A percentile compares a stretch with the other conserved stretches of the same genome.
These are phyloP conservation scores for human (Homo sapiens) DNA, from an alignment of 2,113 vertebrate genomes.

Conservation along the genomic window GRCh38 chr4:20177501-20178000, in stretches of 20 bases:
- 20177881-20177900: not conserved
- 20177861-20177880: not conserved
- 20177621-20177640: not conserved
- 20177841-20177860: not conserved
- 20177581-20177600: not conserved
- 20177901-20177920: not conserved
- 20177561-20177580: not conserved
- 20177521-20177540: not conserved
- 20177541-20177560: not conserved
- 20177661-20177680: not conserved
- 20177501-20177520: not conserved
- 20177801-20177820: not conserved
- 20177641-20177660: not conserved
- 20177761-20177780: not conserved
- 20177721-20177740: not conserved
- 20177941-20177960: not conserved
- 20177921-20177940: not conserved
- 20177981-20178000: no score
- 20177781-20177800: not conserved
- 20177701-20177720: not conserved
- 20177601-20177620: not conserved
- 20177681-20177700: not conserved
- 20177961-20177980: no score
- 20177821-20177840: not conserved
- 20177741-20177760: not conserved